Base-by-base conservation (phyloP, 2,113 vertebrate species). In the Cololabis saira region DNA sequence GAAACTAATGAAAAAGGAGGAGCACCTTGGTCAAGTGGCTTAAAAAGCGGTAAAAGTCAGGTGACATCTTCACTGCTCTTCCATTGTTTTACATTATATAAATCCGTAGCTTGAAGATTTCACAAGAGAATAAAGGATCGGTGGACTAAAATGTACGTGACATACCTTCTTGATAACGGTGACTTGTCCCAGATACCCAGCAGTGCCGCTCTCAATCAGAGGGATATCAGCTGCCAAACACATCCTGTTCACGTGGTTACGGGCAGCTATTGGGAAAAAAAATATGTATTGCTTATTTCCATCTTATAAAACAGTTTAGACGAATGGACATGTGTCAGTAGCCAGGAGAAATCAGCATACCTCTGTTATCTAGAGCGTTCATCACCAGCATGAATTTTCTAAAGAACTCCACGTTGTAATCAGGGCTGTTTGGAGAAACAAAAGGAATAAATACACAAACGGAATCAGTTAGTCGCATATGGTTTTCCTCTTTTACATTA, bases 321-420 rank as follows among this genome's bases (percentile, higher is more conserved):
- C 27, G 5, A 15, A 37, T 3, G 14, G 59, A 66, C 27, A 12
- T 2, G 4, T 57, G 18, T 18, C 4, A 8, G 12, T n/a, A 3
- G 18, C 4, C 11, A 30, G 2, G 18, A 24, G 11, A 53, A 2
- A 0, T 17, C 2, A 45, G 11, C 30, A 45, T 92, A 99, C 98
- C 98, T 96, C 96, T 92, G 92, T 99, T 99, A 90, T 99, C 98
- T 91, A 99, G 90, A 71, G 98, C 98, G 63, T 99, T 99, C 98
- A 99, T 99, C 83, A 98, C 97, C 83, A 99, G 90, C 2, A 94
- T 94, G 75, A 98, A 99, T 62, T 95, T 94, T 76, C 95, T 94
- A 79, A 99, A 99, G 93, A 98, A 99, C 81, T 99, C 98, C 85
- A 97, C 95, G 12, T 98, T 98, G 87, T 99, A 99, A 74, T 99